A percentile compares a stretch with the other conserved stretches of the same genome.
Conservation (phyloP, 1,140 invertebrate genomes). For the Homarus americanus region DNA sequence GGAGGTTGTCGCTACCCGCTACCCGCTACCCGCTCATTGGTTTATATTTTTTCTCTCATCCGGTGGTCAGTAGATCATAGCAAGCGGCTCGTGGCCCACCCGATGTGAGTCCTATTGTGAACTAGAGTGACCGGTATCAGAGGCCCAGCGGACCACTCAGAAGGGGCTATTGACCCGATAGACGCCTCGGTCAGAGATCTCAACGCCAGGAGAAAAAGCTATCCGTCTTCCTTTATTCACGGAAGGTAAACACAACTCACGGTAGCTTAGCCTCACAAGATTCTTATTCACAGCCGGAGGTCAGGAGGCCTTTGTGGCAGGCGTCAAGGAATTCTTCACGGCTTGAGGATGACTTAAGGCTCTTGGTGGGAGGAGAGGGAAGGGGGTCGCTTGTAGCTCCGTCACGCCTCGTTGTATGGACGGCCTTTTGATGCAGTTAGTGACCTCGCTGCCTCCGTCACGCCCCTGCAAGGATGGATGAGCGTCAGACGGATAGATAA, state of each 20-base stretch:
- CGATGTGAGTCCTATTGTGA: constrained; percentile 14
- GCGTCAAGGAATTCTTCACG: constrained; percentile 40
- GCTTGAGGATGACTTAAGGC: constrained; percentile 27
- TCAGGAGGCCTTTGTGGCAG: constrained; percentile 42
- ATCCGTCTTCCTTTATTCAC: constrained; percentile 56
- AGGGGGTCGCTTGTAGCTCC: not conserved
- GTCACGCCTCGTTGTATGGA: not conserved
- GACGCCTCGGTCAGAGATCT: constrained; percentile 28
- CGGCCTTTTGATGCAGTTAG: not conserved
- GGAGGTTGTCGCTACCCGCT: not conserved
- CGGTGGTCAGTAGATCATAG: constrained; percentile 24
- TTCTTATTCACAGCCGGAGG: constrained; percentile 39
- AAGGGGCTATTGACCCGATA: not conserved
- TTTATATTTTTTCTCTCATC: constrained; percentile 1
- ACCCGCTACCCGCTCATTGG: not conserved
- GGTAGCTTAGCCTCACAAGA: constrained; percentile 47
- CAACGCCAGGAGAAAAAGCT: constrained; percentile 54
- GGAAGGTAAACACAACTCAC: constrained; percentile 56
- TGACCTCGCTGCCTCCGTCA: not conserved
- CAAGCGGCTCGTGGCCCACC: constrained; percentile 1
- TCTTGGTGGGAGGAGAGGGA: constrained; percentile 2
- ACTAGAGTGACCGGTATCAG: not conserved
- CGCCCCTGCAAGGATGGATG: not conserved
- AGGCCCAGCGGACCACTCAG: constrained; percentile 1
- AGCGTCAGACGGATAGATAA: not conserved